phyloP scores from a whole-genome alignment of 2,113 vertebrate species.

The Cercopithecus mona region DNA sequence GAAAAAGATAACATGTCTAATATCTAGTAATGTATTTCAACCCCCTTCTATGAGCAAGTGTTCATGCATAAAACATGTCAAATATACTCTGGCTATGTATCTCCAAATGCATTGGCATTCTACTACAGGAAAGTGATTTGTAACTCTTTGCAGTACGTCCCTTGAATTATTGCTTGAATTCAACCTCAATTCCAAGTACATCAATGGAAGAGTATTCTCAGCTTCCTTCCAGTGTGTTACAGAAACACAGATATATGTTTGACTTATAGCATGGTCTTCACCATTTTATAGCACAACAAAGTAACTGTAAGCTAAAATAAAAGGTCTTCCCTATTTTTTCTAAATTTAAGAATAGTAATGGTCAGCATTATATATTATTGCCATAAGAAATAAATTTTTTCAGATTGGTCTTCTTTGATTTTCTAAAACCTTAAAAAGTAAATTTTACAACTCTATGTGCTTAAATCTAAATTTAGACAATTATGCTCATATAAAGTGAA shows the following conservation, averaged over 20 bases:
- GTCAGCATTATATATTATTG: background rate
- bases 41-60: background rate
- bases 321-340: background rate
- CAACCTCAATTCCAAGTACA: background rate
- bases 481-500: background rate
- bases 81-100: background rate
- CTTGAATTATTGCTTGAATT: background rate
- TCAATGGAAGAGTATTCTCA: background rate
- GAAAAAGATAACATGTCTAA: background rate
- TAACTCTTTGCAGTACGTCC: background rate
- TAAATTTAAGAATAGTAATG: background rate
- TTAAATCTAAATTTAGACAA: background rate
- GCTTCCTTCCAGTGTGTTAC: background rate
- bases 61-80: background rate
- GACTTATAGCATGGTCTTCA: background rate
- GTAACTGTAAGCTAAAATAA: background rate
- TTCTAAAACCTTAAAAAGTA: background rate
- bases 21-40: background rate
- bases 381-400: background rate
- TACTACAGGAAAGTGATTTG: background rate
- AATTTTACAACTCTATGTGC: background rate
- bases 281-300: background rate
- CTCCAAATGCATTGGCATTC: background rate
- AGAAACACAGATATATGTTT: background rate
- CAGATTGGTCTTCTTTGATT: background rate